Evolutionary conservation across 2,888 invertebrate species (phyloP), one percentile per base, ranked within the genome.

Genomic region (Conus canariensis): DNA sequence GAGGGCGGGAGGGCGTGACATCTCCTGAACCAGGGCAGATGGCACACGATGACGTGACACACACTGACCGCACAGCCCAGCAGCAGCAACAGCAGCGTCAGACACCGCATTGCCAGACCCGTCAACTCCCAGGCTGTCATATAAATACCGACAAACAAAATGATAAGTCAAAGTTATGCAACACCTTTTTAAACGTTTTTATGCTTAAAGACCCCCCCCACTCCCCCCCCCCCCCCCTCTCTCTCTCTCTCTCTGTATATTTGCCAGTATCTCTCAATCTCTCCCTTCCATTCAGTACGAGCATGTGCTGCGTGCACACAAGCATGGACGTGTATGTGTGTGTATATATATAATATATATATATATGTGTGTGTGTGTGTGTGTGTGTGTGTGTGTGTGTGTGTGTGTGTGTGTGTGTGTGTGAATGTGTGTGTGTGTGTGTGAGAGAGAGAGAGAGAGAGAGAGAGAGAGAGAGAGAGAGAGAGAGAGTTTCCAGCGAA

Each of bases 111-210:
- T 25, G 85, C 85, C 12, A 85, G 14, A 3, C 85, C 85, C 25
- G 60, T 60, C 56, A 16, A n/a, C 85, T 85, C 85, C 85, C 85
- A 85, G 25, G 85, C 85, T 85, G 85, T 22, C 9, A 80, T 25
- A 80, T 30, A 45, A 45, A 45, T 4, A 45, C 45, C 45, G 16
- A 30, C 7, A 64, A 64, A 64, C 64, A 64, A 64, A 64, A 14
- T 10, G 64, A 64, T 16, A 64, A 64, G 6, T 64, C 16, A 16
- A 64, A 64, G 64, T 45, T 45, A 45, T 45, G 45, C 45, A 45
- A 45, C 45, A 45, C 45, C 4, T 45, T 45, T 45, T 45, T 45
- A 45, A 45, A 45, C 45, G 74, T 74, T 74, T 74, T 74, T 25
- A 22, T n/a, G 19, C n/a, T 25, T 64, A 45, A 45, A 30, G 1